Conservation (phyloP, 2,888 invertebrate species). For the Meiosimyza decipiens region DNA sequence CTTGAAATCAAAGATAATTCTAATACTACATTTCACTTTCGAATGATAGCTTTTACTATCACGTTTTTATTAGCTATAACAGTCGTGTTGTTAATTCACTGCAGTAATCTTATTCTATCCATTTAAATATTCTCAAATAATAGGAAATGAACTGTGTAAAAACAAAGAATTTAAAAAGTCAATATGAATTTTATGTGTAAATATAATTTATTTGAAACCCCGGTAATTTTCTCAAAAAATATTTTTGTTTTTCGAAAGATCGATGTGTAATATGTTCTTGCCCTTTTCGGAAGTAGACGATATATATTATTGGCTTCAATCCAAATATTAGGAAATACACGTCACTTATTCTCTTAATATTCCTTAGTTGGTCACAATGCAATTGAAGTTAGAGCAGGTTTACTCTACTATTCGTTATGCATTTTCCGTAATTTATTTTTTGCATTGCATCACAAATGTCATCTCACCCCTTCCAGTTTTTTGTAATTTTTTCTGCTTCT, state of each 20-base stretch:
- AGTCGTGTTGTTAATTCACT: neutral
- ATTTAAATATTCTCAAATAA: neutral
- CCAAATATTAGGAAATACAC: neutral
- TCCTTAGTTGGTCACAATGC: neutral
- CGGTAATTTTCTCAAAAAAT: neutral
- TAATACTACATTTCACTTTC: too few species aligned
- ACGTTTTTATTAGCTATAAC: too few species aligned
- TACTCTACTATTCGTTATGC: too few species aligned
- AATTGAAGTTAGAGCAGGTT: neutral
- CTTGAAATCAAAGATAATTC: too few species aligned
- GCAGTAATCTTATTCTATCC: neutral
- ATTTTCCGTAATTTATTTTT: conserved; percentile 4
- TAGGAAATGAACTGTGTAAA: too few species aligned
- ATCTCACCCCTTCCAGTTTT: neutral
- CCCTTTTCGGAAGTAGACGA: neutral
- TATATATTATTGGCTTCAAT: neutral
- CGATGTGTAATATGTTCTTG: neutral
- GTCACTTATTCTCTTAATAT: conserved; percentile 3
- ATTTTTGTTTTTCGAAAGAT: too few species aligned
- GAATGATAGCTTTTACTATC: too few species aligned
- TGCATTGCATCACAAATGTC: conserved; percentile 4
- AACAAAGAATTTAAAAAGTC: neutral
- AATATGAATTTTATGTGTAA: neutral
- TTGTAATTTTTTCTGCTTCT: conserved; percentile 2
- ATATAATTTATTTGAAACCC: conserved; percentile 2